A percentile compares a stretch with the other conserved stretches of the same genome.
phyloP scores from a whole-genome alignment of 2,797 vertebrate species.

The Borostomias antarcticus region DNA sequence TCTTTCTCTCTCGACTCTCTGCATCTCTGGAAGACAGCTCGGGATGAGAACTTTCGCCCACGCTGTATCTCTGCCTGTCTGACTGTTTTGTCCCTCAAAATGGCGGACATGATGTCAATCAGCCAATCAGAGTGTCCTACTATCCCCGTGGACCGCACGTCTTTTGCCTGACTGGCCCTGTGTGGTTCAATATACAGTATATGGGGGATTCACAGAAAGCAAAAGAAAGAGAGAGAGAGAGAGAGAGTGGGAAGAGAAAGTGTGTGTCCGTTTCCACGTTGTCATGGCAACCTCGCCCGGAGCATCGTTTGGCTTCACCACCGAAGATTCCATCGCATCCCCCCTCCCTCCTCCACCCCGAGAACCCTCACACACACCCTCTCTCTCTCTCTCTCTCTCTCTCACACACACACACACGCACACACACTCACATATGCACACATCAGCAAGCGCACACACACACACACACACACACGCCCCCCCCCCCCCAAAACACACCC shows the following conservation, averaged over 20 bases:
- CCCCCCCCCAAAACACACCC: constrained; percentile 64
- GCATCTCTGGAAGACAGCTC: too few species aligned
- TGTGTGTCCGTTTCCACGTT: constrained; percentile 62
- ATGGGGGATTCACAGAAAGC: not conserved
- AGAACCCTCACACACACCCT: constrained; percentile 44
- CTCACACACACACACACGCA: constrained; percentile 9
- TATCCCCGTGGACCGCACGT: not conserved
- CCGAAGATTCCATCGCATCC: constrained; percentile 48
- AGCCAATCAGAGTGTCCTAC: not conserved
- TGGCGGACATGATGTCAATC: not conserved
- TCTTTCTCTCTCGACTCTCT: too few species aligned
- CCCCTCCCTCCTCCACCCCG: constrained; percentile 52
- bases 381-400: constrained; percentile 14
- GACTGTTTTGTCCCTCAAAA: too few species aligned
- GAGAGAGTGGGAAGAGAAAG: constrained; percentile 58
- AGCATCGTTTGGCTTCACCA: constrained; percentile 44
- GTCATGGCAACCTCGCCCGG: constrained; percentile 65
- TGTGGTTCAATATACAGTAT: too few species aligned
- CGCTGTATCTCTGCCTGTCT: too few species aligned
- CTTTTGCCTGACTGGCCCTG: not conserved
- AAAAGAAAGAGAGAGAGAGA: not conserved
- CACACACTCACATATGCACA: constrained; percentile 19
- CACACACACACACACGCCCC: constrained; percentile 55
- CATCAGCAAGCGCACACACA: constrained; percentile 32
- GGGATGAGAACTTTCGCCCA: too few species aligned